Conservation (phyloP, 2,888 invertebrate species). For the Anagyrus pseudococci region DNA sequence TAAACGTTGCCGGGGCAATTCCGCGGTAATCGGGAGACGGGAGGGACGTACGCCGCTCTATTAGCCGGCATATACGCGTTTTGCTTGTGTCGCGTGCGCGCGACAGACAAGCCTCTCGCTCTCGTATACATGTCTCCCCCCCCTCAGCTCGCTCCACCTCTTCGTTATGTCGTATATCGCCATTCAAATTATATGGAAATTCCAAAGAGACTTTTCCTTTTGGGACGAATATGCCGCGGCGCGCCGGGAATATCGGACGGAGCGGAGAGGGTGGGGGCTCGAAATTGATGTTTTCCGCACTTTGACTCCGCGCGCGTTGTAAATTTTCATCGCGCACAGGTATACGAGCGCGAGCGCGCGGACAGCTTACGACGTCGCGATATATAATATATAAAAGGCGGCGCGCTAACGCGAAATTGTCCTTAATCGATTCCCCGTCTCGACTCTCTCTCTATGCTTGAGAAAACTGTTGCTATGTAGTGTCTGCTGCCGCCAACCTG, state of each 20-base stretch:
- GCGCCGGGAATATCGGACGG: background rate
- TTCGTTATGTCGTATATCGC: no score
- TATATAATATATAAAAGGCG: conserved; percentile 16
- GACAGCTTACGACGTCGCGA: conserved; percentile 20
- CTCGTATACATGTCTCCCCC: background rate
- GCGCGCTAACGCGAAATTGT: background rate
- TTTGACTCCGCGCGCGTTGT: conserved; percentile 1
- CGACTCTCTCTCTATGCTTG: background rate
- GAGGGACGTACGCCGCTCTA: conserved; percentile 2
- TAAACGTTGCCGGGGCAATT: conserved; percentile 57
- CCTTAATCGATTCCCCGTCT: conserved; percentile 21
- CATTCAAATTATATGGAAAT: conserved; percentile 38
- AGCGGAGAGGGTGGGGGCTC: no score
- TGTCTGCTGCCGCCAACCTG: background rate
- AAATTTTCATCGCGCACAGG: conserved; percentile 15
- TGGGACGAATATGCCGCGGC: no score
- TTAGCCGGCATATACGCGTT: conserved; percentile 9
- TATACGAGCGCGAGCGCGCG: conserved; percentile 2
- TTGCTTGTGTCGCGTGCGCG: conserved; percentile 16
- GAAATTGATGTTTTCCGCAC: conserved; percentile 33
- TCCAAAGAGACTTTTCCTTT: conserved; percentile 30
- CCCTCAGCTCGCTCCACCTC: no score
- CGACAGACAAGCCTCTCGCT: no score
- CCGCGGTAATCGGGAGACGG: conserved; percentile 49
- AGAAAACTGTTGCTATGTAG: no score